These are phyloP conservation scores for Porites divaricata DNA, from an alignment of 92 coral and sea anemone species.

Conservation along the genomic window DNA sequence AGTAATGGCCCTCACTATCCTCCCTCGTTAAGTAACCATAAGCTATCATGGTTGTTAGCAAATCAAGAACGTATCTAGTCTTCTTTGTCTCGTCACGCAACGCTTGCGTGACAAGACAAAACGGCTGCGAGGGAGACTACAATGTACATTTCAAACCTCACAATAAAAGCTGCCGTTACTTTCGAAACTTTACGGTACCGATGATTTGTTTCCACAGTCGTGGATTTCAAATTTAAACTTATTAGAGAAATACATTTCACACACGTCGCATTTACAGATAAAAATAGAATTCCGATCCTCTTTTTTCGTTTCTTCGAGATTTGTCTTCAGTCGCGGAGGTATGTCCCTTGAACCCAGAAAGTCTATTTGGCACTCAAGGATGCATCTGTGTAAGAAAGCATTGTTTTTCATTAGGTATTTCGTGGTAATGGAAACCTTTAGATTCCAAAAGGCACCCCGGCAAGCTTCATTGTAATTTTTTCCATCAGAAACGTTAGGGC, in stretches of 20 bases:
- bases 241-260: slow-evolving; percentile 52
- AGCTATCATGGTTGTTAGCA: no score
- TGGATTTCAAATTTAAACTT: slow-evolving; percentile 55
- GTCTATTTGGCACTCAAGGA: slow-evolving; percentile 40
- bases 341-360: slow-evolving; percentile 27
- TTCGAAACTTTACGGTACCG: background rate
- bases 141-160: no score
- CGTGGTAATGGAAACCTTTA: background rate
- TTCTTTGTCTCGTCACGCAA: no score
- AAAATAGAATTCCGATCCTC: slow-evolving; percentile 33
- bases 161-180: no score
- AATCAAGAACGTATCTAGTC: no score
- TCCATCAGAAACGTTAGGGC: no score
- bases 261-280: slow-evolving; percentile 51
- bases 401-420: background rate
- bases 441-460: no score
- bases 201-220: slow-evolving; percentile 22
- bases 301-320: slow-evolving; percentile 26
- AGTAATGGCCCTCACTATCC: no score
- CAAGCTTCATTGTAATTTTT: no score
- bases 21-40: no score
- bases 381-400: slow-evolving; percentile 25
- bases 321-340: slow-evolving; percentile 50
- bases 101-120: no score
- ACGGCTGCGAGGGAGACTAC: no score